Evolutionary conservation across 2,888 invertebrate genomes (phyloP).

Genomic region (Thelaira solivaga): DNA sequence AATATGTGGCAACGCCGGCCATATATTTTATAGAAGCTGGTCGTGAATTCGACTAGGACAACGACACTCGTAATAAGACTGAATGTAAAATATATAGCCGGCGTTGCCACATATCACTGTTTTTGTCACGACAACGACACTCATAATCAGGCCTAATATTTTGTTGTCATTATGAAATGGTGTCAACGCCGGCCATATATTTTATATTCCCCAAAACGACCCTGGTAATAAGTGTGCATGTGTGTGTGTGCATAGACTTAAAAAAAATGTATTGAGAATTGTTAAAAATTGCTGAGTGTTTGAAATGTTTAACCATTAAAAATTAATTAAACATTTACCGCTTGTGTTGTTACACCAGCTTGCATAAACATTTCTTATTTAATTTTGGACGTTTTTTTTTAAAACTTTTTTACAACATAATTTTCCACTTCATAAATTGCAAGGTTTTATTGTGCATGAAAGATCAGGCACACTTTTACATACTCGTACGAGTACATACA

Average conservation of each 20-base stretch:
- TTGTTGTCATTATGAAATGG: no score
- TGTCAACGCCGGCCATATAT: no score
- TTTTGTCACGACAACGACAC: no score
- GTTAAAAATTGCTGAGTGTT: not conserved
- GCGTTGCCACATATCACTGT: no score
- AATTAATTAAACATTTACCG: constrained; percentile 50
- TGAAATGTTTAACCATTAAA: constrained; percentile 34
- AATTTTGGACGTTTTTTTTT: not conserved
- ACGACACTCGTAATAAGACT: no score
- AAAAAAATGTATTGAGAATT: constrained; percentile 14
- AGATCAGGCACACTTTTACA: constrained; percentile 10
- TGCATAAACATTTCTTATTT: constrained; percentile 11
- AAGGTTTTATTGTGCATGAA: constrained; percentile 6
- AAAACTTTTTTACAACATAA: constrained; percentile 40
- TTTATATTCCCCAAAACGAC: no score
- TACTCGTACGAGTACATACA: not conserved
- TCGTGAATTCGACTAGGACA: no score
- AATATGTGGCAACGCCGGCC: no score
- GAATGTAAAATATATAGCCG: no score
- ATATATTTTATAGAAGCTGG: no score
- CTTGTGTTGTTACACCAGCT: constrained; percentile 39
- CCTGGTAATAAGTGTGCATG: constrained; percentile 24
- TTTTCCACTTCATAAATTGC: constrained; percentile 57
- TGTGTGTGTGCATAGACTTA: constrained; percentile 16
- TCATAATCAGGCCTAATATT: no score